These are phyloP conservation scores for Halictus ligatus DNA, from an alignment of 2,888 invertebrate genomes.

Conservation along the genomic window DNA sequence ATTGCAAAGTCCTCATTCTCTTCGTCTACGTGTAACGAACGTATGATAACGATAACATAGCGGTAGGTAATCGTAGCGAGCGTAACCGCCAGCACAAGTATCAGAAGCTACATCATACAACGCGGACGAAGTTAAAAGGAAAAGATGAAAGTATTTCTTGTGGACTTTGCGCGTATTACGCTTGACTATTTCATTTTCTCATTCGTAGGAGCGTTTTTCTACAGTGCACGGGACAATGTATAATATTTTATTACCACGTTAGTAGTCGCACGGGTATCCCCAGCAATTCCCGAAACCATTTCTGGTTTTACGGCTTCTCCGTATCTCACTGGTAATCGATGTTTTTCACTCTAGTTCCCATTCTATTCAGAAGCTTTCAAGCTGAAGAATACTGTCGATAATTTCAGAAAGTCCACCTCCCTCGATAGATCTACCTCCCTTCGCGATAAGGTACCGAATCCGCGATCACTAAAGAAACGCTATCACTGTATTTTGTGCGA, in stretches of 20 bases:
- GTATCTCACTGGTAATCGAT: background rate
- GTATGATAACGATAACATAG: constrained; percentile 17
- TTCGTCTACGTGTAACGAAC: constrained; percentile 1
- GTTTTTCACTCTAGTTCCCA: constrained; percentile 5
- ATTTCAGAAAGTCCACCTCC: background rate
- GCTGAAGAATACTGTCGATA: background rate
- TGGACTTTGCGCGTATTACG: background rate
- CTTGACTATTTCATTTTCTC: background rate
- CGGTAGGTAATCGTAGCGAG: background rate
- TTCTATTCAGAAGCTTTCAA: background rate
- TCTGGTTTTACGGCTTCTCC: background rate
- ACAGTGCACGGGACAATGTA: too few relatives aligned
- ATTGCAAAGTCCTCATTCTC: constrained; percentile 17
- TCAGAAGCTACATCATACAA: background rate
- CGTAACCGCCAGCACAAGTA: background rate
- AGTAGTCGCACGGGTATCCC: background rate
- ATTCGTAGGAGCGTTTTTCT: background rate
- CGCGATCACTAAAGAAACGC: background rate
- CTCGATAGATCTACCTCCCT: background rate
- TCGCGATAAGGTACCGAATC: background rate
- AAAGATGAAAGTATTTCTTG: background rate
- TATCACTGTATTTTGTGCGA: background rate
- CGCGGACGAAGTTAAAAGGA: background rate
- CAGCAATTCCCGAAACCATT: background rate
- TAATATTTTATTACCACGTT: background rate